A percentile compares a stretch with the other conserved stretches of the same genome.
Conservation (phyloP, 2,113 vertebrate species). For the Gorilla gorilla region DNA sequence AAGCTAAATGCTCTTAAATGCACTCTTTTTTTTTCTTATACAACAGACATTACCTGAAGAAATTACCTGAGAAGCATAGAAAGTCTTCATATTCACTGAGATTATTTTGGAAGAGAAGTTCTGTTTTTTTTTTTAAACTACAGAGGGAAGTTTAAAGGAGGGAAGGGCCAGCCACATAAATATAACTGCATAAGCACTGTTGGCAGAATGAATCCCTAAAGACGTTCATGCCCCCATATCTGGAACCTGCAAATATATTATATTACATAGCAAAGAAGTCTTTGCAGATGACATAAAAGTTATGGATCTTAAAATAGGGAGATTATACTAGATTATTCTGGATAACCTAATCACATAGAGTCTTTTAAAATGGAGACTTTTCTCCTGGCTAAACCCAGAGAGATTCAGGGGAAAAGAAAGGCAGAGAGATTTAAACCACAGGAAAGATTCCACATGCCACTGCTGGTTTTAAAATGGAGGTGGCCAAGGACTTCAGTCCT, state of each 20-base stretch:
- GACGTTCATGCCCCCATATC: no score
- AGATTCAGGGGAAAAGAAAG: not conserved
- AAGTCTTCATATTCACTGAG: not conserved
- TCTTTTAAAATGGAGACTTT: not conserved
- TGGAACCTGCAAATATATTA: not conserved
- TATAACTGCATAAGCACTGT: not conserved
- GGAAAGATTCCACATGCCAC: not conserved
- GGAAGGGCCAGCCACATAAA: not conserved
- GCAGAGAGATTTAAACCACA: not conserved
- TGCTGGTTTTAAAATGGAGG: not conserved
- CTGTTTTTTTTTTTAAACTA: not conserved
- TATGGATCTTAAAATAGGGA: not conserved
- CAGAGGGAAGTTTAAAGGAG: not conserved
- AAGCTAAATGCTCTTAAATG: not conserved
- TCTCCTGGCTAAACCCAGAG: not conserved
- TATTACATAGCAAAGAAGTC: not conserved
- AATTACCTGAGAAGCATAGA: not conserved
- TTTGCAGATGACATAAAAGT: not conserved
- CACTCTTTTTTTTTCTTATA: not conserved
- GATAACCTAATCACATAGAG: not conserved
- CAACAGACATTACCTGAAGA: not conserved
- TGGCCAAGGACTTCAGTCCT: not conserved
- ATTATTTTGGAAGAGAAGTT: not conserved
- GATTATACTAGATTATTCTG: not conserved
- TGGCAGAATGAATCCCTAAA: not conserved